A percentile compares a stretch with the other conserved stretches of the same genome.
Evolutionary conservation across 1,140 invertebrate genomes (phyloP).

Genomic region (Drosophila bocqueti): DNA sequence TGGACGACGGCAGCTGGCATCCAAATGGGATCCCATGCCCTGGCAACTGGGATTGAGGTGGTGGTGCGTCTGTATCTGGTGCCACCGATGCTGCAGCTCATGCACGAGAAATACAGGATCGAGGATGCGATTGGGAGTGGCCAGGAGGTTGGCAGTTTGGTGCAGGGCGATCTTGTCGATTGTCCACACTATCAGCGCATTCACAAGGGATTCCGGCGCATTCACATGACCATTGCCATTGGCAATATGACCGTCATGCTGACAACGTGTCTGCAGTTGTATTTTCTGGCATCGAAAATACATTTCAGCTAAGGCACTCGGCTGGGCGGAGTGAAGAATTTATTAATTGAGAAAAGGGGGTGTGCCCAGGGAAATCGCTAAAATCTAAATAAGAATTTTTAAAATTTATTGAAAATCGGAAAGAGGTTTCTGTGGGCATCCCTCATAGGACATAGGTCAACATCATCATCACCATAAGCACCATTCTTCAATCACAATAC

Average conservation of each 20-base stretch:
- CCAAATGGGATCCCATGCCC: slow-evolving; percentile 87
- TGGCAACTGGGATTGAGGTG: slow-evolving; percentile 88
- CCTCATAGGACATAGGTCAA: slow-evolving; percentile 37
- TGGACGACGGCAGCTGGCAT: slow-evolving; percentile 77
- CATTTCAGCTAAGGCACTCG: slow-evolving; percentile 73
- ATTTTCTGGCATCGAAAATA: slow-evolving; percentile 89
- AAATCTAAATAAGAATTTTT: background rate
- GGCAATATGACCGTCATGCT: slow-evolving; percentile 90
- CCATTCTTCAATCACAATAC: slow-evolving; percentile 2
- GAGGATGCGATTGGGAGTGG: slow-evolving; percentile 90
- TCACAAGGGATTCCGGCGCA: slow-evolving; percentile 88
- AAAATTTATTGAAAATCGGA: background rate
- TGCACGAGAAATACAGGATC: slow-evolving; percentile 88
- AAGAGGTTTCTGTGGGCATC: background rate
- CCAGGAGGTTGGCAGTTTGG: slow-evolving; percentile 88
- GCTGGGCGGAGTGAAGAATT: slow-evolving; percentile 12
- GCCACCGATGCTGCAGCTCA: slow-evolving; percentile 88
- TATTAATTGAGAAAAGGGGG: slow-evolving; percentile 5
- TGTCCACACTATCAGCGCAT: slow-evolving; percentile 89
- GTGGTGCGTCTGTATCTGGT: slow-evolving; percentile 89
- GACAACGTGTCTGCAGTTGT: slow-evolving; percentile 89
- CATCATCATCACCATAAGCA: slow-evolving; percentile 19
- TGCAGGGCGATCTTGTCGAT: slow-evolving; percentile 87
- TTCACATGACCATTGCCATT: slow-evolving; percentile 89
- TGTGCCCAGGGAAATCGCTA: background rate